These are phyloP conservation scores for Hozukius guyotensis DNA, from an alignment of 2,797 vertebrate species.

Conservation along the genomic window DNA sequence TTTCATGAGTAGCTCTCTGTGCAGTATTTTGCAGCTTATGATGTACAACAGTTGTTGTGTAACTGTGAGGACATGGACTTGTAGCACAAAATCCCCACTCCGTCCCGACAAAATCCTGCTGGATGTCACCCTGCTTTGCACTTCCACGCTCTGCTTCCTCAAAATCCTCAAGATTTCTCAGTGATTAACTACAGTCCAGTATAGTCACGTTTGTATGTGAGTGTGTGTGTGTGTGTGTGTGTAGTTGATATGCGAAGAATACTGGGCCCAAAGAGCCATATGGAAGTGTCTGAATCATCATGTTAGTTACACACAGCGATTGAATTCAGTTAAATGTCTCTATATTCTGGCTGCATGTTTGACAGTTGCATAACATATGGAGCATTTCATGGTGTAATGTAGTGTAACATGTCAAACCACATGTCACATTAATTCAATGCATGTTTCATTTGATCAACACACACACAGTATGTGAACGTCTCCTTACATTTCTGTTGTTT, in stretches of 20 bases:
- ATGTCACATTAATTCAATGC: conserved; percentile 22
- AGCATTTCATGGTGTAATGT: conserved; percentile 24
- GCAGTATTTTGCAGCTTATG: background rate
- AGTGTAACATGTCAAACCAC: conserved; percentile 14
- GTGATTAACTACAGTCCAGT: conserved; percentile 13
- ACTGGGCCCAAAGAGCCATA: background rate
- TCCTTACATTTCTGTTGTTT: conserved; percentile 24
- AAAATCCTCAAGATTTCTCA: conserved; percentile 8
- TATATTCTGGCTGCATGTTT: background rate
- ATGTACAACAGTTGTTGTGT: background rate
- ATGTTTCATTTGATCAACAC: conserved; percentile 19
- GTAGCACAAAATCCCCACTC: conserved; percentile 31
- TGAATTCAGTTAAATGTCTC: background rate
- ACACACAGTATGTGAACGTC: conserved; percentile 17
- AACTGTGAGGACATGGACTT: background rate
- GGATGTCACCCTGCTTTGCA: conserved; percentile 22
- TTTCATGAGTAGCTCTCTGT: conserved; percentile 15
- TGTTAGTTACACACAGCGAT: background rate
- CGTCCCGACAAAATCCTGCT: conserved; percentile 25
- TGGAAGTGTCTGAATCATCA: background rate
- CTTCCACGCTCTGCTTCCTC: conserved; percentile 2
- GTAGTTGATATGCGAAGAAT: background rate
- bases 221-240: background rate
- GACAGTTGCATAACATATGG: conserved; percentile 18
- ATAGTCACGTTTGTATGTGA: background rate